Evolutionary conservation across 2,888 invertebrate genomes (phyloP).

Genomic region (Resseliella maxima): DNA sequence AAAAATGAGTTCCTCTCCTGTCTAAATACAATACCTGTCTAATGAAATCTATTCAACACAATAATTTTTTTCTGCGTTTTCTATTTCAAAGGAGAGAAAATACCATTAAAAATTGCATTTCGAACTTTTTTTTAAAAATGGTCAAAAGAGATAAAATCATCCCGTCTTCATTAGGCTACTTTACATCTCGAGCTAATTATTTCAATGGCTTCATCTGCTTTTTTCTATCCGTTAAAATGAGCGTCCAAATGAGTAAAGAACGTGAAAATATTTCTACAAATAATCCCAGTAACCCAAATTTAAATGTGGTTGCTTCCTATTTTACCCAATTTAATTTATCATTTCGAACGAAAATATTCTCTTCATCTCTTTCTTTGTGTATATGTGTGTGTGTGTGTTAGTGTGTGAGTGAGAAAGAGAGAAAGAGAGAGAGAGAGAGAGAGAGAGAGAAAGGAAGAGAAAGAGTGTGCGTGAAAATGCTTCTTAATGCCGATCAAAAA

Average conservation of each 20-base stretch:
- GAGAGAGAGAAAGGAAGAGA: too few relatives aligned
- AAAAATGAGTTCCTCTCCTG: background rate
- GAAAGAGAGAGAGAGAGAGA: too few relatives aligned
- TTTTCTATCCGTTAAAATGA: background rate
- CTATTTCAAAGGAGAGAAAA: too few relatives aligned
- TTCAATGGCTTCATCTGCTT: background rate
- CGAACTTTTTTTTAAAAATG: background rate
- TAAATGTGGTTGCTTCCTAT: background rate
- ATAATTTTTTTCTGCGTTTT: background rate
- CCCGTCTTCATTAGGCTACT: background rate
- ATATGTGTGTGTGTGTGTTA: background rate
- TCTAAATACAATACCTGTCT: conserved; percentile 7
- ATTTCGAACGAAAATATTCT: too few relatives aligned
- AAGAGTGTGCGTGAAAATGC: background rate
- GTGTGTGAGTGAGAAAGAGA: too few relatives aligned
- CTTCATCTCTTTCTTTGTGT: too few relatives aligned
- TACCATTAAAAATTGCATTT: background rate
- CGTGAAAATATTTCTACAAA: conserved; percentile 1
- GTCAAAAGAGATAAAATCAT: background rate
- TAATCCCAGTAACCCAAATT: conserved; percentile 41
- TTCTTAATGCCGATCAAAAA: background rate
- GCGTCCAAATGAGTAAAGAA: background rate
- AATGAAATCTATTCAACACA: background rate
- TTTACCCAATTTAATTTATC: conserved; percentile 11
- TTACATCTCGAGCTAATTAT: background rate